Percentiles rank a stretch among this genome's conserved stretches.
Evolutionary conservation across 2,888 invertebrate species (phyloP).

Genomic region (Phanerotoma sp.): DNA sequence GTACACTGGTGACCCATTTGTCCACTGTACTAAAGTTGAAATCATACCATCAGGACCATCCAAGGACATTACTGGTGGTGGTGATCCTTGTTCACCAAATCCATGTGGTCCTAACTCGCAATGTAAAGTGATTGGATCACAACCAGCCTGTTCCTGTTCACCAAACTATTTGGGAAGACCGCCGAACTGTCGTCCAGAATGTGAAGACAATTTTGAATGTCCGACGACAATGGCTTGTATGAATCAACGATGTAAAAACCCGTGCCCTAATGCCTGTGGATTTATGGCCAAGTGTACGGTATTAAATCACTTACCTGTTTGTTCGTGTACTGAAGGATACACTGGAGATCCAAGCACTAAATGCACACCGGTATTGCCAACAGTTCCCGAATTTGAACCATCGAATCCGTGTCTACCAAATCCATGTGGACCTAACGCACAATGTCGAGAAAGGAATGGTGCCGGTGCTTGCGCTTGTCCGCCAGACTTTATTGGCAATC

Average conservation of each 20-base stretch:
- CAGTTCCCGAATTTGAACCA: conserved; percentile 34
- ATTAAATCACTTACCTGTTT: conserved; percentile 80
- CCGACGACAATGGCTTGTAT: conserved; percentile 78
- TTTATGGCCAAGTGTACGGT: conserved; percentile 78
- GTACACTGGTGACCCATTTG: conserved; percentile 80
- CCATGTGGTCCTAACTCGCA: conserved; percentile 84
- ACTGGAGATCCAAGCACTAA: conserved; percentile 73
- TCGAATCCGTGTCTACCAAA: conserved; percentile 79
- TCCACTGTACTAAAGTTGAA: conserved; percentile 65
- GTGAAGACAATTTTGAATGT: conserved; percentile 78
- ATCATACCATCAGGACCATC: conserved; percentile 40
- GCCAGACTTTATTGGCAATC: conserved; percentile 78
- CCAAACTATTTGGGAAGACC: conserved; percentile 80
- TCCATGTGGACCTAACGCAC: conserved; percentile 83
- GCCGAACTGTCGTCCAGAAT: conserved; percentile 84
- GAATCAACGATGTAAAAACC: conserved; percentile 80
- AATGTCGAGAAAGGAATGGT: conserved; percentile 78
- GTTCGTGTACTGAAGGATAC: conserved; percentile 80
- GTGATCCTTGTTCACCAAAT: conserved; percentile 75
- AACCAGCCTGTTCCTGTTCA: conserved; percentile 83
- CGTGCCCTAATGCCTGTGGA: conserved; percentile 80
- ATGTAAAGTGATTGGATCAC: conserved; percentile 76
- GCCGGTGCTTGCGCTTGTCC: conserved; percentile 85
- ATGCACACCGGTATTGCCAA: conserved; percentile 56
- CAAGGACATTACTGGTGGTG: conserved; percentile 42